Evolutionary conservation across 2,797 vertebrate genomes (phyloP), one percentile per base, ranked within the genome.

Genomic region (Naso thynnoides): DNA sequence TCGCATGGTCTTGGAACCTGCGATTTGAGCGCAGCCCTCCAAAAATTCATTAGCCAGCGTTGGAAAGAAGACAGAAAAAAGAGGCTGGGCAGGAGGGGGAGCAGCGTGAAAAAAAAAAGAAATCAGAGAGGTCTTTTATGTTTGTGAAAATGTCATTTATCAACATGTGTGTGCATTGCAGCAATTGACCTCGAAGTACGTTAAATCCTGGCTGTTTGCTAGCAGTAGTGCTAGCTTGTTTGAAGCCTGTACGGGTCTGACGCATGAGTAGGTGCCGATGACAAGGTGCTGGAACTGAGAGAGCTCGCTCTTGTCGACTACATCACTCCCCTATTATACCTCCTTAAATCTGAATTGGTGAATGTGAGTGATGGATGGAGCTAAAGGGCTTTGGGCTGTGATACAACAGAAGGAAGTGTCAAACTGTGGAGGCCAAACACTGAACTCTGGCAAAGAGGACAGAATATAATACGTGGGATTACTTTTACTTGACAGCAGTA

Each of bases 1-100:
- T 77, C 29, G 74, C 81, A 85, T 63, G 44, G 68, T 82, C 61
- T 88, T 90, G 89, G 83, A 90, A 84, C 61, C 74, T 76, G 69
- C 55, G 16, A 80, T 81, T 49, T n/a, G 66, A 86, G 70, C 14
- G 47, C 56, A 85, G 79, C 89, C 42, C 88, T 94, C 91, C 88
- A 93, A 91, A 88, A 91, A 91, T 85, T 92, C 84, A 93, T 93
- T 94, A 92, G 85, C 13, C 41, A 76, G 77, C 1, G 3, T 26
- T 85, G 81, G 87, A 91, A 78, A 67, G 79, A 78, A 90, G 86
- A 85, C 81, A 86, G 53, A 76, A 75, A 73, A 74, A 64, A 10
- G 16, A 33, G 59, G 60, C 45, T 24, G 58, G 70, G 79, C 64
- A 57, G 62, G 60, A 70, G 65, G 23, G 61, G 31, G 60, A 80